Evolutionary conservation across 2,797 vertebrate species (phyloP).

Genomic region (Pseudocheirus occidentalis): DNA sequence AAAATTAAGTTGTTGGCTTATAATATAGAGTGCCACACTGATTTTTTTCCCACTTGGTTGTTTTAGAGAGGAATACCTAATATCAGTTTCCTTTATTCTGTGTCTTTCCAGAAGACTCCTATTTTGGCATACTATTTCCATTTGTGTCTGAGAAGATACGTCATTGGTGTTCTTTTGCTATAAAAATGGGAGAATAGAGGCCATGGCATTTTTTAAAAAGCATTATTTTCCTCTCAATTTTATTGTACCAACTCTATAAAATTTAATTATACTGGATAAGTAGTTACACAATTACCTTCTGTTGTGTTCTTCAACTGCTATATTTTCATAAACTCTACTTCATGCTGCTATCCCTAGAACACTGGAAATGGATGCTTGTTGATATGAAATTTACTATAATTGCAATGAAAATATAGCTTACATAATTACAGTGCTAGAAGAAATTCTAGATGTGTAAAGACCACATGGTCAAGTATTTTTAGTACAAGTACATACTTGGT

Average conservation of each 20-base stretch:
- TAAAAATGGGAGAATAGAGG: not conserved
- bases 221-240: conserved; percentile 58
- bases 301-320: conserved; percentile 80
- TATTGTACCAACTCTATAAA: conserved; percentile 68
- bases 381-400: conserved; percentile 79
- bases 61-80: not conserved
- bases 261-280: conserved; percentile 77
- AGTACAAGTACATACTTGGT: conserved; percentile 45
- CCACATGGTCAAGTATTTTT: conserved; percentile 59
- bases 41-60: not conserved
- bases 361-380: conserved; percentile 76
- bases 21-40: not conserved
- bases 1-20: not conserved
- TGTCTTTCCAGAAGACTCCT: not conserved
- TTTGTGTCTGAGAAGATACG: conserved; percentile 26
- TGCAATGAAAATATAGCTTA: conserved; percentile 81
- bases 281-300: conserved; percentile 81
- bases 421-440: conserved; percentile 75
- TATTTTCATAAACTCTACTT: conserved; percentile 81
- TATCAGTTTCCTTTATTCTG: not conserved
- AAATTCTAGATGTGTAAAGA: conserved; percentile 69
- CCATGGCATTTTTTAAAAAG: not conserved
- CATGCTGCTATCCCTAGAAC: conserved; percentile 67
- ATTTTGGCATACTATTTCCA: not conserved
- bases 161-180: not conserved